A percentile compares a stretch with the other conserved stretches of the same genome.
Conservation (phyloP, 2,113 vertebrate species). For the Rhinolophus sinicus region DNA sequence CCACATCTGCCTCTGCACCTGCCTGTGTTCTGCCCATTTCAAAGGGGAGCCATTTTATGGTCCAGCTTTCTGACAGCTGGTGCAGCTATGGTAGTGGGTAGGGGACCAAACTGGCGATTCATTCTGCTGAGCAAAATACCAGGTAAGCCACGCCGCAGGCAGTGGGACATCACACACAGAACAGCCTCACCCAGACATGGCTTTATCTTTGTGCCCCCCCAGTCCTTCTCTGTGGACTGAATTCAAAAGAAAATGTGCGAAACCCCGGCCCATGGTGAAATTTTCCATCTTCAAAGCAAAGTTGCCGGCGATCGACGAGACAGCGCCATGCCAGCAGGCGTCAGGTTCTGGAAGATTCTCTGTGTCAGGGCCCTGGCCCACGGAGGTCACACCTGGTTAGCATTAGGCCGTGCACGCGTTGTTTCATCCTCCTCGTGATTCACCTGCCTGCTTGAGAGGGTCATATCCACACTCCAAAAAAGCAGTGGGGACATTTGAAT, state of each 20-base stretch:
- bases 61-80: neutral
- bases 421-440: accelerated
- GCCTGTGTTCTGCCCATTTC: accelerated
- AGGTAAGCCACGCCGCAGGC: accelerated
- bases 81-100: neutral
- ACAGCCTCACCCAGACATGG: accelerated
- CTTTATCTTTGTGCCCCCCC: accelerated
- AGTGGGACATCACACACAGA: accelerated
- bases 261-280: accelerated
- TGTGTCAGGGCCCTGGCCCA: accelerated
- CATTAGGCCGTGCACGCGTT: accelerated
- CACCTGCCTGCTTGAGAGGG: neutral
- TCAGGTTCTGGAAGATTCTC: accelerated
- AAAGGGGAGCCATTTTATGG: accelerated
- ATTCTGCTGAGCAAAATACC: neutral
- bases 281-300: accelerated
- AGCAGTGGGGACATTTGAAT: accelerated
- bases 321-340: accelerated
- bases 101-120: neutral
- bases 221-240: neutral
- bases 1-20: neutral
- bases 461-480: no score
- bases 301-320: accelerated
- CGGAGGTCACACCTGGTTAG: accelerated
- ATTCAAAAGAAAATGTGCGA: accelerated